Conservation (phyloP, 2,888 invertebrate genomes). For the Plagiodera versicolora region DNA sequence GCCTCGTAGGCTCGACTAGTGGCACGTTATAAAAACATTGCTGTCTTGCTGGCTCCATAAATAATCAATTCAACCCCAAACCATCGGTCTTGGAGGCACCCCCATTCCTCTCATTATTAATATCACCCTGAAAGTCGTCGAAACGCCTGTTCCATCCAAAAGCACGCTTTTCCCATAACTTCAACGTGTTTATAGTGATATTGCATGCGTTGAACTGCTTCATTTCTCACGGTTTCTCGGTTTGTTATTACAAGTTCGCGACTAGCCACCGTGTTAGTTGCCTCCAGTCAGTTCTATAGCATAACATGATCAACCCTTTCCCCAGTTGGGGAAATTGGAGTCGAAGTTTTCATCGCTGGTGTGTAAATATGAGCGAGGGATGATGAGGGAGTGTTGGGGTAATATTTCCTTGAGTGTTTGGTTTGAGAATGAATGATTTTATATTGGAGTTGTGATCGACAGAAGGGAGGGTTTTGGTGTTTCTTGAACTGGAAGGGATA, state of each 20-base stretch:
- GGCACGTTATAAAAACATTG: too few relatives aligned
- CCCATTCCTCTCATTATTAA: slow-evolving; percentile 23
- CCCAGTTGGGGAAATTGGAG: background rate
- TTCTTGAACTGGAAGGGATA: too few relatives aligned
- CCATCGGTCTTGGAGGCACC: slow-evolving; percentile 14
- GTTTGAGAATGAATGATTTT: too few relatives aligned
- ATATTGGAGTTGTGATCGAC: too few relatives aligned
- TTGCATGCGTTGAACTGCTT: slow-evolving; percentile 44
- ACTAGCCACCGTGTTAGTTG: slow-evolving; percentile 26
- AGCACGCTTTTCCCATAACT: slow-evolving; percentile 31
- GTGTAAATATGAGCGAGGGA: too few relatives aligned
- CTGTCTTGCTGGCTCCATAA: background rate
- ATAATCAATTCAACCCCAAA: background rate
- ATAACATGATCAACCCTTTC: background rate
- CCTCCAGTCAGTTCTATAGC: slow-evolving; percentile 15
- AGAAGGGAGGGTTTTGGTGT: too few relatives aligned
- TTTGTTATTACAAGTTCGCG: slow-evolving; percentile 43
- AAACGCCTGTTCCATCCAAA: slow-evolving; percentile 27
- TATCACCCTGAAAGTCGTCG: slow-evolving; percentile 20
- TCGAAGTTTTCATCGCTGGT: background rate
- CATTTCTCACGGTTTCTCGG: slow-evolving; percentile 44
- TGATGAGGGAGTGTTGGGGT: too few relatives aligned
- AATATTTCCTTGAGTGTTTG: too few relatives aligned
- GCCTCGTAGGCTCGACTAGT: too few relatives aligned
- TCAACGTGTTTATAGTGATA: slow-evolving; percentile 39